Base-by-base conservation (phyloP, 2,797 vertebrate genomes). In the Margarornis squamiger region DNA sequence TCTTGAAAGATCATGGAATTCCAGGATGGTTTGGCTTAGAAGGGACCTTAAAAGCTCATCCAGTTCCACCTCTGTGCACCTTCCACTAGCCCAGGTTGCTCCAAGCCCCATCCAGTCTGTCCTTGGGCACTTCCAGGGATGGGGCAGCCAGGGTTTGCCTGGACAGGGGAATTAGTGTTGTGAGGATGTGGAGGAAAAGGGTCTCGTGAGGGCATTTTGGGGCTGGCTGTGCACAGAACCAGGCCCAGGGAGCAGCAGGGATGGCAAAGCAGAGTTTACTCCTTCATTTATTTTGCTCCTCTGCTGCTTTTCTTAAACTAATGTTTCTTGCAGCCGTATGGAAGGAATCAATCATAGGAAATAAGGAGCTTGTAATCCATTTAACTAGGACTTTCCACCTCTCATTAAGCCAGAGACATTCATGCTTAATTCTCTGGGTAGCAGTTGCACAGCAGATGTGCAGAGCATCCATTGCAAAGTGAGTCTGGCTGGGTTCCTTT, bases 341-440 rank as follows among this genome's bases (percentile, higher is more conserved):
- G 92, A 94, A 93, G 89, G 57, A 91, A 92, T 93, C 94, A 92
- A 90, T 92, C 92, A 63, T 34, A 65, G 72, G 74, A 83, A 95
- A 93, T 86, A 52, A 92, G 63, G 67, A 92, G 85, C 81, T 89
- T 80, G 81, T 94, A 94, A 96, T 82, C 59, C 57, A 61, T 88
- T 96, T 94, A 94, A 95, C 75, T 24, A 36, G 92, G 87, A 67
- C 92, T 94, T 91, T 89, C 95, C 91, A 87, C 68, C 94, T 96
- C 89, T 88, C 85, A 83, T 95, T 91, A 92, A 90, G 87, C 29
- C 61, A 57, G 78, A 87, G 81, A 59, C 78, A 22, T 88, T 92
- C 61, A 21, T 49, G 87, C 72, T 80, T 71, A 46, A 88, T 83
- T 93, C 92, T 92, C 81, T 88, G 94, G 92, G 32, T 27, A 71